phyloP scores from a whole-genome alignment of 2,113 vertebrate genomes.

The Ginglymostoma cirratum region DNA sequence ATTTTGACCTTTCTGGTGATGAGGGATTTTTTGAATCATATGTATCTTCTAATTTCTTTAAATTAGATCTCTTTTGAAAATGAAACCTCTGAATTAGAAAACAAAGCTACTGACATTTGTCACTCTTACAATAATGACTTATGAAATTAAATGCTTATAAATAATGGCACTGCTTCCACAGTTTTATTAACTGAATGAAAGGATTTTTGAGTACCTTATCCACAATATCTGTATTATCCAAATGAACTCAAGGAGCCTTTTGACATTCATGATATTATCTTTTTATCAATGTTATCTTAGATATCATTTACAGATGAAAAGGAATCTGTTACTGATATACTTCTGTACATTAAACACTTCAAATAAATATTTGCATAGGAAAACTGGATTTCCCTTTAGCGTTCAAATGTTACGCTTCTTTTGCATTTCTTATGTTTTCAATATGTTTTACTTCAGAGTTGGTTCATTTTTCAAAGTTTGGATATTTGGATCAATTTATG shows the following conservation, averaged over 20 bases:
- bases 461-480: not conserved
- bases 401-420: not conserved
- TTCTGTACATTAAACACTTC: not conserved
- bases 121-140: not conserved
- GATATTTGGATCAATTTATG: not conserved
- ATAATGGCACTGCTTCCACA: not conserved
- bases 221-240: conserved; percentile 49
- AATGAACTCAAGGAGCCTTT: conserved; percentile 62
- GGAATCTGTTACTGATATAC: conserved; percentile 64
- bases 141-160: not conserved
- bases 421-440: too few species aligned
- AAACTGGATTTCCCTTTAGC: not conserved
- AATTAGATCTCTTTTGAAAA: not conserved
- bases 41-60: not conserved
- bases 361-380: not conserved
- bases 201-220: conserved; percentile 59
- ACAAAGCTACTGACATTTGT: not conserved
- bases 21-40: not conserved
- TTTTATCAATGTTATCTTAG: conserved; percentile 76
- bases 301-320: conserved; percentile 84
- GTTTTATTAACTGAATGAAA: conserved; percentile 40
- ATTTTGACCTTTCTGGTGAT: not conserved
- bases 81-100: not conserved
- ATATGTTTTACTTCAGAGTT: not conserved
- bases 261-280: conserved; percentile 78